Evolutionary conservation across 2,797 vertebrate genomes (phyloP), one percentile per base, ranked within the genome.

Genomic region (Propithecus deckenii): DNA sequence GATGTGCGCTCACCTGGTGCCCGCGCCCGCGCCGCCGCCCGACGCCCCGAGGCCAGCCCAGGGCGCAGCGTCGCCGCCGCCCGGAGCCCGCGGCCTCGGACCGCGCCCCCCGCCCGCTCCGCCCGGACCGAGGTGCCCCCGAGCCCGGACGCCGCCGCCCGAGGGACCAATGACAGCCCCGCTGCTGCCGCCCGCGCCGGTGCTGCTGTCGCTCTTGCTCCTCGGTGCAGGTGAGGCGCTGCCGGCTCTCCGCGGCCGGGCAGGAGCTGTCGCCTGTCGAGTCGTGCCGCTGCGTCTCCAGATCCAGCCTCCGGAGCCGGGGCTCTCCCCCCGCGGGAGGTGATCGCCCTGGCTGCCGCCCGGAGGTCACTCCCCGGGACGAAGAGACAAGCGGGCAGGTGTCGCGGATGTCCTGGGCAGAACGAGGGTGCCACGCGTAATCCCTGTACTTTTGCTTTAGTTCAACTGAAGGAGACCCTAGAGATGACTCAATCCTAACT

Each of bases 191-290:
- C 87, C 32, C 55, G 91, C 67, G 84, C 97, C 89, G 0, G 95
- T 92, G 97, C 92, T 86, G 96, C 43, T 98, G 52, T 96, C 10
- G 50, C 96, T 97, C 7, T 67, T 98, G 94, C 61, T 98, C 20
- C 9, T 90, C 85, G 86, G 98, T 96, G 91, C 98, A 98, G 98
- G 98, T 98, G 98, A 97, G 98, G 3, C 50, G 46, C 1, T 4
- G 76, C 71, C 2, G 22, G 32, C 57, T 14, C 79, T 0, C 32
- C 30, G 4, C 85, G 4, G 79, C 1, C 23, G 2, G 43, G n/a
- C n/a, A 15, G 4, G 13, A 8, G 55, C n/a, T 9, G 41, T 20
- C 7, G 9, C 81, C 22, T 18, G 35, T 72, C 32, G 41, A 55
- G 11, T 35, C 46, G 41, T 67, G 65, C 86, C 7, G 15, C 61